Percentiles rank a stretch among this genome's conserved stretches.
phyloP scores from a whole-genome alignment of 2,888 invertebrate species.

The Eilema depressum region DNA sequence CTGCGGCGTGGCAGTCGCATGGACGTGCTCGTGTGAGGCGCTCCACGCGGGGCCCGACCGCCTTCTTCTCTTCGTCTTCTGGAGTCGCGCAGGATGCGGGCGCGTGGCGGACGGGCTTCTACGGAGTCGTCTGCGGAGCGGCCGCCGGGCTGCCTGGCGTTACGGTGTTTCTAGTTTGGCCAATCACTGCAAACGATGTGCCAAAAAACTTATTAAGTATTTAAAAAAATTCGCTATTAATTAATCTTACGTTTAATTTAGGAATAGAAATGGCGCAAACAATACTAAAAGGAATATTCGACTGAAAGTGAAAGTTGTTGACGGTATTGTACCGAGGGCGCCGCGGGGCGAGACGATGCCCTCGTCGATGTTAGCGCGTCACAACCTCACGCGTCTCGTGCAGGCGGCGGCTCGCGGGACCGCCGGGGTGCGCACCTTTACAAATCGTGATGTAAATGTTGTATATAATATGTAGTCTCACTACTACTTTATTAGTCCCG shows the following conservation, averaged over 20 bases:
- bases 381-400: background rate
- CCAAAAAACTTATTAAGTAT: background rate
- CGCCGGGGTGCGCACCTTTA: background rate
- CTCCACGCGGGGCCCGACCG: too few relatives aligned
- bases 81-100: too few relatives aligned
- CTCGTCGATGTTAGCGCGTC: too few relatives aligned
- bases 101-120: too few relatives aligned
- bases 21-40: conserved; percentile 77
- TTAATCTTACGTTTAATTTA: conserved; percentile 10
- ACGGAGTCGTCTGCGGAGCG: too few relatives aligned
- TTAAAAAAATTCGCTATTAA: conserved; percentile 8
- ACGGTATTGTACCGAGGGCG: too few relatives aligned
- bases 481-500: background rate
- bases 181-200: conserved; percentile 14
- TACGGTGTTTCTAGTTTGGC: background rate
- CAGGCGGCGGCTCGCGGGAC: too few relatives aligned
- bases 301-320: background rate
- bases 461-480: background rate
- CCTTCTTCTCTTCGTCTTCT: too few relatives aligned
- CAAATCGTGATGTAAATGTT: background rate
- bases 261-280: conserved; percentile 21
- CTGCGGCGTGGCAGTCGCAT: conserved; percentile 79
- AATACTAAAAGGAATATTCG: background rate
- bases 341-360: too few relatives aligned
- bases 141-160: background rate